These are phyloP conservation scores for Sycophila sp. DNA, from an alignment of 1,140 invertebrate genomes.

Conservation along the genomic window DNA sequence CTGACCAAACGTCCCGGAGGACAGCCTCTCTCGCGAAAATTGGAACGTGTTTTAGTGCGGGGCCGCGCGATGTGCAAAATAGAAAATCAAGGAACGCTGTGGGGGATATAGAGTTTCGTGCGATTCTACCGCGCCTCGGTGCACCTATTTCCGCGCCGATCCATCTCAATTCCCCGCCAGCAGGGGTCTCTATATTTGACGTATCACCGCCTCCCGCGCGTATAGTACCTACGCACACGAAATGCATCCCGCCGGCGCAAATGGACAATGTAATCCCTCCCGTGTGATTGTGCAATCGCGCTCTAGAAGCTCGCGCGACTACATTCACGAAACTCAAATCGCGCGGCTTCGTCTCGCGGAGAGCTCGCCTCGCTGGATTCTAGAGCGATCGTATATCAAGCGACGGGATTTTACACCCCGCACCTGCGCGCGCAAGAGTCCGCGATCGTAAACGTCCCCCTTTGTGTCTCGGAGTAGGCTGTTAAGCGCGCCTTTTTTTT, in stretches of 20 bases:
- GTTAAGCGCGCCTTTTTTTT: neutral
- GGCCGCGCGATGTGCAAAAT: too few species aligned
- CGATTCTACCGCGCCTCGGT: too few species aligned
- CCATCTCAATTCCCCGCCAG: neutral
- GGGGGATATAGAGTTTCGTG: too few species aligned
- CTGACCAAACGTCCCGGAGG: too few species aligned
- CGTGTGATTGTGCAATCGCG: neutral
- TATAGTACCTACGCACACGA: too few species aligned
- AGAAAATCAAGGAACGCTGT: too few species aligned
- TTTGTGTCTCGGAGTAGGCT: neutral
- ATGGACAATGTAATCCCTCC: conserved; percentile 1
- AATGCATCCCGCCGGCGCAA: neutral
- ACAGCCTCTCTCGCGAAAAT: too few species aligned
- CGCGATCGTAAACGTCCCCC: conserved; percentile 16
- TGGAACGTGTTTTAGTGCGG: too few species aligned
- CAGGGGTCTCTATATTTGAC: neutral
- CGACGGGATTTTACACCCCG: conserved; percentile 6
- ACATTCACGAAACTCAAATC: conserved; percentile 36
- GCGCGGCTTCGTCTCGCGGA: neutral
- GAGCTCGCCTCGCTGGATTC: neutral
- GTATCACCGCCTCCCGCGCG: too few species aligned
- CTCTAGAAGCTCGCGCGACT: neutral
- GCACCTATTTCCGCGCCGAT: neutral
- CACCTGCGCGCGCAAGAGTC: conserved; percentile 2
- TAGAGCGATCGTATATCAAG: conserved; percentile 29